A percentile compares a stretch with the other conserved stretches of the same genome.
These are phyloP conservation scores for Pemphredon lugubris DNA, from an alignment of 2,888 invertebrate species.

Conservation along the genomic window DNA sequence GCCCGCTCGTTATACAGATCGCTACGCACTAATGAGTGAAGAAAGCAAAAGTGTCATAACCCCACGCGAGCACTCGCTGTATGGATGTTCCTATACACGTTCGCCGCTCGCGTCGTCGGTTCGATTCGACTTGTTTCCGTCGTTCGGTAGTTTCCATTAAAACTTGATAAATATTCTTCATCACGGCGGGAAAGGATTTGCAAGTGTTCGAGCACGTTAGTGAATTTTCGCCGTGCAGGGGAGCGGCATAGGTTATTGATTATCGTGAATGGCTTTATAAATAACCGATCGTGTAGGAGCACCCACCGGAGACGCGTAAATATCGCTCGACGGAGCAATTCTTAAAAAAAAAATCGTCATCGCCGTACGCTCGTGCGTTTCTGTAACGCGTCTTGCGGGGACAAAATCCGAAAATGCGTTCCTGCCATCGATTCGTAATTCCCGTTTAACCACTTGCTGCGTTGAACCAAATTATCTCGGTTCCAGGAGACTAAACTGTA, in stretches of 20 bases:
- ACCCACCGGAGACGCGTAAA: constrained; percentile 70
- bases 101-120: background rate
- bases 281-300: constrained; percentile 77
- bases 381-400: too few relatives aligned
- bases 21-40: too few relatives aligned
- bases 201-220: constrained; percentile 57
- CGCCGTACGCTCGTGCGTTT: constrained; percentile 8
- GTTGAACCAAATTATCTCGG: too few relatives aligned
- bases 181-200: constrained; percentile 30
- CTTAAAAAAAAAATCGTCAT: constrained; percentile 47
- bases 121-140: background rate
- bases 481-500: too few relatives aligned
- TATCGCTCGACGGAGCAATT: constrained; percentile 56
- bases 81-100: too few relatives aligned
- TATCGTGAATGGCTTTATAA: constrained; percentile 80
- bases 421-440: too few relatives aligned
- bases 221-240: constrained; percentile 67
- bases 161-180: constrained; percentile 15
- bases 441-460: too few relatives aligned
- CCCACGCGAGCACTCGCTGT: too few relatives aligned
- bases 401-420: too few relatives aligned
- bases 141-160: too few relatives aligned
- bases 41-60: too few relatives aligned
- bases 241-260: constrained; percentile 77
- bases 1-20: too few relatives aligned